These are phyloP conservation scores for Syngnathoides biaculeatus DNA, from an alignment of 2,113 vertebrate genomes.

Conservation along the genomic window DNA sequence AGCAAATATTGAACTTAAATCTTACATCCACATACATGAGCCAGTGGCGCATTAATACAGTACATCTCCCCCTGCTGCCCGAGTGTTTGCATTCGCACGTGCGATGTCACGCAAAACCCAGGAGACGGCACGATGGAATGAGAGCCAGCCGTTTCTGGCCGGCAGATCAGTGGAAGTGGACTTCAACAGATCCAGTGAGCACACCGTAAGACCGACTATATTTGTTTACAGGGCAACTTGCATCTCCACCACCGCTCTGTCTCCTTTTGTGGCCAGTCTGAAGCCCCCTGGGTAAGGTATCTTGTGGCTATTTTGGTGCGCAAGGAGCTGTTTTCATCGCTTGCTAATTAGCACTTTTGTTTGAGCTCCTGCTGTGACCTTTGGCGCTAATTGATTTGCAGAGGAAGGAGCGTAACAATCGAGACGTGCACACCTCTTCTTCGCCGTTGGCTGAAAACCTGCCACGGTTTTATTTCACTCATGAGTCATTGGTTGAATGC, in stretches of 20 bases:
- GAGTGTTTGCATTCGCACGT: constrained; percentile 34
- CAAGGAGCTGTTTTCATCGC: constrained; percentile 22
- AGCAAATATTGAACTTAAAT: too few species aligned
- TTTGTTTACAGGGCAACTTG: constrained; percentile 10
- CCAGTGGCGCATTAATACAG: not conserved
- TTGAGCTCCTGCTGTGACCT: constrained; percentile 46
- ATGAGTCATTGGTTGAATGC: not conserved
- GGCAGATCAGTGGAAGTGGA: not conserved
- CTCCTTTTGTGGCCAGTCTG: constrained; percentile 22
- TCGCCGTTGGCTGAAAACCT: not conserved
- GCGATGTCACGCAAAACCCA: constrained; percentile 19
- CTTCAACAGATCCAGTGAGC: not conserved
- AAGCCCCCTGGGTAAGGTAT: constrained; percentile 13
- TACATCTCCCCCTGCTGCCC: constrained; percentile 15
- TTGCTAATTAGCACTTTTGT: constrained; percentile 43
- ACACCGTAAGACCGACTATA: not conserved
- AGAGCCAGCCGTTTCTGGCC: constrained; percentile 24
- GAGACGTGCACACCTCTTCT: not conserved
- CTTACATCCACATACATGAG: too few species aligned
- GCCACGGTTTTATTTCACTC: not conserved
- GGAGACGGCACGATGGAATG: constrained; percentile 32
- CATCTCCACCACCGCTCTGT: constrained; percentile 2
- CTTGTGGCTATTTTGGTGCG: constrained; percentile 12
- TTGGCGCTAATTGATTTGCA: constrained; percentile 34
- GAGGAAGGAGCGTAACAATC: not conserved